A percentile compares a stretch with the other conserved stretches of the same genome.
phyloP scores from a whole-genome alignment of 2,113 vertebrate genomes.

The Zingel zingel region DNA sequence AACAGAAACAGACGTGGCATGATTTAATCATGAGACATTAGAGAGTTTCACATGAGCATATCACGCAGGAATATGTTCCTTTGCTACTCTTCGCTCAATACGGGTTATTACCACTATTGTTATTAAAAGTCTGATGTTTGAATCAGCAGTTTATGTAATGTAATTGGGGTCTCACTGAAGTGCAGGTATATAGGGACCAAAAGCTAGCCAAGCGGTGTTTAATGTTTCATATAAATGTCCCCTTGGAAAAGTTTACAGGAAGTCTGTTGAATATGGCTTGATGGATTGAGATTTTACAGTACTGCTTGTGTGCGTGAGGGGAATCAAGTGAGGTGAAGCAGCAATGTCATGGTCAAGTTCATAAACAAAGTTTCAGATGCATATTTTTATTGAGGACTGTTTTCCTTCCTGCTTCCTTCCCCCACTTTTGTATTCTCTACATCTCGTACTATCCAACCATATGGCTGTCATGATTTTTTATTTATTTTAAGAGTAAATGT shows the following conservation, averaged over 20 bases:
- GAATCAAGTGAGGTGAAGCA: constrained; percentile 44
- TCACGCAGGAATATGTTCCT: not conserved
- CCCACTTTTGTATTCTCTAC: constrained; percentile 15
- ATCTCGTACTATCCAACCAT: not conserved
- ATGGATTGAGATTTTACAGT: constrained; percentile 72
- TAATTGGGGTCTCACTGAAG: constrained; percentile 76
- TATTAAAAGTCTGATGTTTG: constrained; percentile 65
- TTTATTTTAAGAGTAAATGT: not conserved
- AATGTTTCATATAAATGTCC: constrained; percentile 74
- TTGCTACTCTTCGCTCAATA: not conserved
- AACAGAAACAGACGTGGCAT: constrained; percentile 12
- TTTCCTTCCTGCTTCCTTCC: constrained; percentile 16
- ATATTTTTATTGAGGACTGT: constrained; percentile 59
- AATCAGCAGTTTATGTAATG: constrained; percentile 78
- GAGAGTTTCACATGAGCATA: not conserved
- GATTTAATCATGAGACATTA: constrained; percentile 39
- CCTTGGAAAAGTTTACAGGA: constrained; percentile 71
- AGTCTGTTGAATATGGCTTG: constrained; percentile 47
- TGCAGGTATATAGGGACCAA: constrained; percentile 71
- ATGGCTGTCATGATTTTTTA: not conserved
- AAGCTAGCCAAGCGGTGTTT: constrained; percentile 66
- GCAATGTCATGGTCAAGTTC: constrained; percentile 76
- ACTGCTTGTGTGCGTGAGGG: constrained; percentile 18
- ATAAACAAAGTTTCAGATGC: constrained; percentile 61
- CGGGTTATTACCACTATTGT: constrained; percentile 27